Conservation (phyloP, 2,113 vertebrate species). For the Rutilus rutilus region DNA sequence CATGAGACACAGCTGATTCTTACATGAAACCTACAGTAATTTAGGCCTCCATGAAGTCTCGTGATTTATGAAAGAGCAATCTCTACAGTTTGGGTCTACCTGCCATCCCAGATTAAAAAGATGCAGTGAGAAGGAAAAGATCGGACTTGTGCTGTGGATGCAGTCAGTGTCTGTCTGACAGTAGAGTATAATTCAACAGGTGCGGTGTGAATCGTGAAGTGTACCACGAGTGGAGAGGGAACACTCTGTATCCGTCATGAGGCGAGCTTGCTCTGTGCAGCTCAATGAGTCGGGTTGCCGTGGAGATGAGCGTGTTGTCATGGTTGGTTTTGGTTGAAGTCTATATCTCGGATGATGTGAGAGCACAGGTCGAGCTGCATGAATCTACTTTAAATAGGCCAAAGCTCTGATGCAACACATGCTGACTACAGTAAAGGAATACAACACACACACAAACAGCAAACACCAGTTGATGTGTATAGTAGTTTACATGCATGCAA, state of each 20-base stretch:
- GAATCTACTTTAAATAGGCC: slow-evolving; percentile 25
- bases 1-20: background rate
- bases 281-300: slow-evolving; percentile 52
- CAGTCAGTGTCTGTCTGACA: slow-evolving; percentile 14
- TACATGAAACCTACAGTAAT: background rate
- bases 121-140: background rate
- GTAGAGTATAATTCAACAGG: slow-evolving; percentile 31
- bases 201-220: background rate
- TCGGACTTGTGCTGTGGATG: background rate
- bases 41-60: background rate
- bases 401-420: background rate
- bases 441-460: background rate
- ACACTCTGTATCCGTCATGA: slow-evolving; percentile 53
- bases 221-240: slow-evolving; percentile 36
- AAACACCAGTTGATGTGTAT: background rate
- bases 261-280: slow-evolving; percentile 34
- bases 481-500: background rate
- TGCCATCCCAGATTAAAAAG: background rate
- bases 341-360: slow-evolving; percentile 38
- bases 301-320: slow-evolving; percentile 51
- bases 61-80: background rate
- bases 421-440: slow-evolving; percentile 6
- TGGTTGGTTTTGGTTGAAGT: slow-evolving; percentile 44
- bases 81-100: background rate
- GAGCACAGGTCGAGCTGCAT: slow-evolving; percentile 34